Conservation (phyloP, 37 sponge, comb jelly and placozoan genomes). For the Mnemiopsis leidyi region DNA sequence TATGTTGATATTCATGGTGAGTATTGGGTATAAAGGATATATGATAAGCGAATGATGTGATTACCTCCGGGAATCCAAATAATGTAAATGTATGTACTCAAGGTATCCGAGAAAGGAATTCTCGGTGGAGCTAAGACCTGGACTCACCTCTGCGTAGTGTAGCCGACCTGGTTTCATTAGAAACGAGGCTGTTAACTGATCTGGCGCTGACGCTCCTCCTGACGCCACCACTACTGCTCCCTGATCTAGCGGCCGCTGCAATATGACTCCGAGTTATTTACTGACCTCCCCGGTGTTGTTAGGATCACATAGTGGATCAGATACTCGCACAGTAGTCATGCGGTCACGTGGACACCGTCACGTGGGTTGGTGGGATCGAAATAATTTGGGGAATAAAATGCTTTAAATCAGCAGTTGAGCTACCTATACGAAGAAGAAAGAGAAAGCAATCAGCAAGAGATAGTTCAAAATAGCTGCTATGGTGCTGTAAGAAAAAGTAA, state of each 20-base stretch:
- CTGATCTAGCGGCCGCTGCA: not conserved
- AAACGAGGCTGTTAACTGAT: slow-evolving; percentile 8
- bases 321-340: not conserved
- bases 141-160: slow-evolving; percentile 9
- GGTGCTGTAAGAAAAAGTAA: not conserved
- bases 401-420: not conserved
- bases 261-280: not conserved
- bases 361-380: too few species aligned
- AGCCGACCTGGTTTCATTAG: not conserved
- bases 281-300: not conserved
- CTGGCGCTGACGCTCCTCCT: slow-evolving; percentile 10
- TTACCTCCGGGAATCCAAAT: too few species aligned
- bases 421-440: not conserved
- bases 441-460: slow-evolving; percentile 8
- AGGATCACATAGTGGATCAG: too few species aligned
- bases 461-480: not conserved
- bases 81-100: too few species aligned
- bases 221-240: not conserved
- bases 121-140: too few species aligned
- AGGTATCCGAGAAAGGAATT: too few species aligned
- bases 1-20: not conserved
- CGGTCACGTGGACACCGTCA: not conserved
- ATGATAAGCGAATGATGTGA: too few species aligned
- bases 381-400: not conserved
- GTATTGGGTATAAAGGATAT: too few species aligned